Evolutionary conservation across 2,113 vertebrate species (phyloP), one percentile per base, ranked within the genome.

Genomic region (Labeo catla): DNA sequence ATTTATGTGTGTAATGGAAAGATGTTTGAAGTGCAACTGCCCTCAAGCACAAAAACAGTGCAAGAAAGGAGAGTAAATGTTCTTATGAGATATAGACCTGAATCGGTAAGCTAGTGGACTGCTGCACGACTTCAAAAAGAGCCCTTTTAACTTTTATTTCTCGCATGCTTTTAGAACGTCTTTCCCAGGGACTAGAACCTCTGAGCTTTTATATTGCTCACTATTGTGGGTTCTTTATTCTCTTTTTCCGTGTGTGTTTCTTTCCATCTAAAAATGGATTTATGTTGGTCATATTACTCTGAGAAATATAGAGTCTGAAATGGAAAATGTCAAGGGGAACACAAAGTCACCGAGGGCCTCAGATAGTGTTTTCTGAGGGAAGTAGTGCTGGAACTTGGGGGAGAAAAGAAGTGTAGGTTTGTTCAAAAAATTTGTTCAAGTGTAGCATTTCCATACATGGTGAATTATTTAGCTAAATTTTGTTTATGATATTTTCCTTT

Each of bases 211-310:
- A 49, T 81, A 81, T 81, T 65, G 59, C 59, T 19, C 59, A 49
- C 59, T 47, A 5, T 13, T 65, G 59, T 81, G 78, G 13, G 36
- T 13, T 59, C 39, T 47, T 4, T n/a, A n/a, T 61, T n/a, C 21
- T 61, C 19, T 61, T 79, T 36, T 61, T 28, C 8, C 13, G 2
- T 81, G 59, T 63, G 59, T 81, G 79, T 65, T 65, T 59, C 43
- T 80, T 80, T 45, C 77, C 10, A 28, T 81, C 43, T 66, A n/a
- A 49, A 65, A 81, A 49, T 81, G 45, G 59, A 81, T 81, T 66
- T 66, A 81, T 81, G 79, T 81, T 81, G 79, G 21, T 81, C 43
- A 34, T 81, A 81, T 81, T 66, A 81, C 59, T 80, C 54, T 47
- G 59, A 34, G 79, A 65, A 81, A 65, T 81, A 65, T 81, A 47